Evolutionary conservation across 1,140 invertebrate species (phyloP), one percentile per base, ranked within the genome.

Genomic region (Drosophila bocqueti): DNA sequence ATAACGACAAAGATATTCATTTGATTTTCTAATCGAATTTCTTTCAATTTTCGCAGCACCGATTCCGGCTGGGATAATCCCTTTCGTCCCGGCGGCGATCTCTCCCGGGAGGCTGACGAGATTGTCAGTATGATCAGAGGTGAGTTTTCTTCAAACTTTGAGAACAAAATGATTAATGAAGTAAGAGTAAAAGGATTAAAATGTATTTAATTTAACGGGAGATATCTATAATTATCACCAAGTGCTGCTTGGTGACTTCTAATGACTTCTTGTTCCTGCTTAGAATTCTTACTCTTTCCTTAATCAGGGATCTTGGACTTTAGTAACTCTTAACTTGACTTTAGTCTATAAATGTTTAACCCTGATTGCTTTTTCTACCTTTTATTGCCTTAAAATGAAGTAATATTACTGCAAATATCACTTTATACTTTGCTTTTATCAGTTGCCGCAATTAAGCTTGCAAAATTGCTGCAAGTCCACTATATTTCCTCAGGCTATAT

Each of bases 31-130:
- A 21, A 4, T 13, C 26, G 4, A 26, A 26, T 26, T 5, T 5
- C 26, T 26, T 2, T 0, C 8, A 1, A 5, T 93, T 11, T 11
- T 13, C 6, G 79, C 95, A 99, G 98, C 93, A 96, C 96, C 81
- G 98, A 99, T 91, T 98, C 97, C 92, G 97, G 97, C 52, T 98
- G 98, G 96, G 98, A 99, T 93, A 99, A 99, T 94, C 98, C 98
- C 31, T 99, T 99, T 95, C 96, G 98, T 93, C 98, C 98, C 7
- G 98, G 98, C 85, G 98, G 98, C 52, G 97, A 99, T 93, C 94
- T 99, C 74, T 98, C 97, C 79, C 95, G 97, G 86, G 98, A 99
- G 93, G 98, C 98, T 18, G 98, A 99, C 93, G 97, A 98, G 93
- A 98, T 99, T 80, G 97, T 99, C 34, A 97, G 98, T 86, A 94